Percentiles rank a stretch among this genome's conserved stretches.
These are phyloP conservation scores for Limnodromus scolopaceus DNA, from an alignment of 2,797 vertebrate species.

Conservation along the genomic window DNA sequence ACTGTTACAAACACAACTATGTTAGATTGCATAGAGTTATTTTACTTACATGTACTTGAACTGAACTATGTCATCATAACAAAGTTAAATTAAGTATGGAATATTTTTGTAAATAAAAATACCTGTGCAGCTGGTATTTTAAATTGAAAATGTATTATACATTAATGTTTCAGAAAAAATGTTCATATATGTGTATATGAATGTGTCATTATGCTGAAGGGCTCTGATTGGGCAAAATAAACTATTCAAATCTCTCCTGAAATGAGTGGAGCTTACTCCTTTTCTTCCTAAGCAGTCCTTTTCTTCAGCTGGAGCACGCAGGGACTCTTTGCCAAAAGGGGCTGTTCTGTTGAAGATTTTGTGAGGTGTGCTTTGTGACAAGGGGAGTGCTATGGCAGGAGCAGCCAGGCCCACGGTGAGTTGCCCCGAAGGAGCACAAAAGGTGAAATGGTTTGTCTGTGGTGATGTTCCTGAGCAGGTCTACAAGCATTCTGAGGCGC, in stretches of 20 bases:
- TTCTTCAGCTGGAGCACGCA: not conserved
- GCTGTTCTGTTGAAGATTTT: not conserved
- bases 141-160: constrained; percentile 82
- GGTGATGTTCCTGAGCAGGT: not conserved
- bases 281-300: not conserved
- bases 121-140: constrained; percentile 82
- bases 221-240: constrained; percentile 86
- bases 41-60: constrained; percentile 83
- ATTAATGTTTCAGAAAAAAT: constrained; percentile 81
- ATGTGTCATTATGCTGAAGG: constrained; percentile 85
- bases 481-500: accelerated
- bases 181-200: constrained; percentile 85
- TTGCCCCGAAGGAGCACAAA: not conserved
- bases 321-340: not conserved
- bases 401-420: not conserved
- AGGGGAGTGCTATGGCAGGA: accelerated
- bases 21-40: constrained; percentile 80
- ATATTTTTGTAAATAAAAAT: constrained; percentile 87
- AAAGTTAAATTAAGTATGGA: constrained; percentile 78
- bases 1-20: constrained; percentile 74
- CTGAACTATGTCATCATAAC: constrained; percentile 76
- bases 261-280: constrained; percentile 56
- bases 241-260: constrained; percentile 82
- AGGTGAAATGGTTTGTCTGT: not conserved
- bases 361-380: accelerated